Base-by-base conservation (phyloP, 2,797 vertebrate species). In the Centroberyx gerrardi region DNA sequence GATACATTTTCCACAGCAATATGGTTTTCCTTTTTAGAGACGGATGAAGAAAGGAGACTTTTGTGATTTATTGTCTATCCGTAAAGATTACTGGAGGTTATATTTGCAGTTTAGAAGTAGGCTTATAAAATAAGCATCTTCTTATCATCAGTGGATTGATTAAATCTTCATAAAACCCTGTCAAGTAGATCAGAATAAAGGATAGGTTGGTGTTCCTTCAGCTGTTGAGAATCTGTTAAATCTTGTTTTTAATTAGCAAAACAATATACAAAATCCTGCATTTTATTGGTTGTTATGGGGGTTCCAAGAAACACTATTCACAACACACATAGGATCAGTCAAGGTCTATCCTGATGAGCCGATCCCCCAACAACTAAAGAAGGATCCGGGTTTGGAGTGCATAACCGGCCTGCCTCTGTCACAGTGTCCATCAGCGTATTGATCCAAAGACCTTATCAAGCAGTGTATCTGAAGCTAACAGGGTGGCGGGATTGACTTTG, bases 361-460 rank as follows among this genome's bases (percentile, higher is more conserved):
- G 12, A 28, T 68, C 42, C 22, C 55, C 44, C 42, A 67, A 74
- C 72, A 68, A 9, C 76, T 61, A 74, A 76, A 38, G 86, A 83
- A 81, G 56, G 81, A 74, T 70, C 58, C 55, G 49, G 1, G 54
- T 52, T 38, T 74, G 53, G 64, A 80, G 63, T 48, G 76, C 80
- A 81, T 58, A 78, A 85, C 72, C 55, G 62, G 38, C 18, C 74
- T 49, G 65, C 66, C 62, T 69, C 78, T 86, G 86, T 82, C 86
- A 87, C 77, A 10, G 53, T 75, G 84, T 87, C 88, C 85, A 83
- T 91, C 89, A 82, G 71, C 0, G 7, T 18, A 93, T 93, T 31
- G 90, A 93, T 92, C 86, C 79, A 53, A 2, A 76, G 74, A 76
- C 83, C 88, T 92, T 91, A 93, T 92, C 91, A 86, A 80, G 74